Evolutionary conservation across 2,113 vertebrate genomes (phyloP).

Genomic region (Equus przewalskii): DNA sequence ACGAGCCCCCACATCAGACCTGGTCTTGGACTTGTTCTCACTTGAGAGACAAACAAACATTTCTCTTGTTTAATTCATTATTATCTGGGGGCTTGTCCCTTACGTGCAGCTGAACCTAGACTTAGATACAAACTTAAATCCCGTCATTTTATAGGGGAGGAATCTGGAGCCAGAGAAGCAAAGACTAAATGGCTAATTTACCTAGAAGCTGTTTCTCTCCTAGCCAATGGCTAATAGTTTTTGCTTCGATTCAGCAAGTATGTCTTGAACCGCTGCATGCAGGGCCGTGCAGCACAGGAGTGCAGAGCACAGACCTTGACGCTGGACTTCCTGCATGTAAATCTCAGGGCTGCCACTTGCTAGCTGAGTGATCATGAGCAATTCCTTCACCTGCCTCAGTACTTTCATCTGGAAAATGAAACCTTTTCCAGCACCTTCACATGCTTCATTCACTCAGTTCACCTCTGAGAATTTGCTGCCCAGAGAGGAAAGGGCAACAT

Average conservation of each 20-base stretch:
- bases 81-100: neutral
- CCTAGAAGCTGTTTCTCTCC: neutral
- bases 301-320: neutral
- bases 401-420: neutral
- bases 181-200: neutral
- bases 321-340: neutral
- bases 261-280: neutral
- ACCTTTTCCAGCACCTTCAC: neutral
- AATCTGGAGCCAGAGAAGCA: neutral
- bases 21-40: neutral
- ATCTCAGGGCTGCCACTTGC: neutral
- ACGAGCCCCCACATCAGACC: neutral
- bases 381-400: neutral
- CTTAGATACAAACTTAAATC: neutral
- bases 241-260: neutral
- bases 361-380: neutral
- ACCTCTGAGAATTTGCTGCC: neutral
- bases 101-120: neutral
- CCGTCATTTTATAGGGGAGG: neutral
- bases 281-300: rapidly evolving
- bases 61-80: neutral
- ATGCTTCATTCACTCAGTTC: neutral
- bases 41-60: neutral
- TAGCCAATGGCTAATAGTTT: neutral
- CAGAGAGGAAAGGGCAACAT: neutral